Evolutionary conservation across 1,140 invertebrate genomes (phyloP).

Genomic region (Carcinoscorpius rotundicauda): DNA sequence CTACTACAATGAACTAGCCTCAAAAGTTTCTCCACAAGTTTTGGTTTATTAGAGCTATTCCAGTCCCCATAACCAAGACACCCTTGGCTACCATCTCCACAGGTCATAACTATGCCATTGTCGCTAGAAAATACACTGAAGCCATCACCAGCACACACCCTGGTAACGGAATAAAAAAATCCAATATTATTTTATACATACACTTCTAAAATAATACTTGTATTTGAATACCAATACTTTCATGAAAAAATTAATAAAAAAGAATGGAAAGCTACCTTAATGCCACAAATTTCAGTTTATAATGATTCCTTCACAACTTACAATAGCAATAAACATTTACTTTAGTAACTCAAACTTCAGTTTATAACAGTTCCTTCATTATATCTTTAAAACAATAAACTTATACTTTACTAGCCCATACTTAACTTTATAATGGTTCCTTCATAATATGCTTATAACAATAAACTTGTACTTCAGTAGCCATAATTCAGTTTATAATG

Average conservation of each 20-base stretch:
- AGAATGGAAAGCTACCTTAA: neutral
- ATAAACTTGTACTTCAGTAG: no score
- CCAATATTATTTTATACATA: slow-evolving; percentile 16
- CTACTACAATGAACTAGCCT: slow-evolving; percentile 26
- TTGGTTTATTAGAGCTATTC: slow-evolving; percentile 44
- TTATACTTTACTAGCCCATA: no score
- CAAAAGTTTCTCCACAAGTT: slow-evolving; percentile 44
- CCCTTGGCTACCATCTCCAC: slow-evolving; percentile 50
- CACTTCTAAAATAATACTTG: slow-evolving; percentile 18
- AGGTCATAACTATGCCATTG: slow-evolving; percentile 54
- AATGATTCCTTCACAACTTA: no score
- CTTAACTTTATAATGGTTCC: no score
- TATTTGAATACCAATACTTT: slow-evolving; percentile 2
- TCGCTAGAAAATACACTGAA: slow-evolving; percentile 53
- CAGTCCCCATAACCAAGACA: slow-evolving; percentile 55
- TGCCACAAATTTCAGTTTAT: no score
- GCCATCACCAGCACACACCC: slow-evolving; percentile 23
- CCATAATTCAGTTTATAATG: no score
- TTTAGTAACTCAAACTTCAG: no score
- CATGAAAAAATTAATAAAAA: neutral
- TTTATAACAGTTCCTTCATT: no score
- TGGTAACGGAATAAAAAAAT: slow-evolving; percentile 7
- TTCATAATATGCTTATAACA: no score
- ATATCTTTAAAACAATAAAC: no score
- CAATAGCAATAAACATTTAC: no score